Evolutionary conservation across 2,113 vertebrate species (phyloP).

Genomic region (Glaucidium brasilianum): DNA sequence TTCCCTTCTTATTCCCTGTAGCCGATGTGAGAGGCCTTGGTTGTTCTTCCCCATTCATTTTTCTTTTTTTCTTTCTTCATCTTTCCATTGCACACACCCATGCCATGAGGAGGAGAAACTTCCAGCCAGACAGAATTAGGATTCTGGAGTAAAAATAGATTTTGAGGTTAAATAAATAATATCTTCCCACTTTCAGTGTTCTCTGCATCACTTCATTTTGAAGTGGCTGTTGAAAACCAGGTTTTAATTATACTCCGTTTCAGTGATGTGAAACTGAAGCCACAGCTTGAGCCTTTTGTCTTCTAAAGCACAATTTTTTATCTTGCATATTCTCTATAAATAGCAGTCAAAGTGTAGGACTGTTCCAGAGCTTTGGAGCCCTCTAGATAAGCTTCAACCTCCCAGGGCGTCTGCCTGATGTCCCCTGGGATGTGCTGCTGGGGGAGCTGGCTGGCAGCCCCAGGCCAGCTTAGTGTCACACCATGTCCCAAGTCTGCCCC

Average conservation of each 20-base stretch:
- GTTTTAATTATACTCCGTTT: background rate
- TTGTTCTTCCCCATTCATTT: background rate
- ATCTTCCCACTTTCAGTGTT: background rate
- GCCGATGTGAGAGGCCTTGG: background rate
- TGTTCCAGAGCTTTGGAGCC: background rate
- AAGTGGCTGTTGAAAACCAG: background rate
- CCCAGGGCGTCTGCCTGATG: background rate
- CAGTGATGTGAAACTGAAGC: background rate
- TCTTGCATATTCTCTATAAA: background rate
- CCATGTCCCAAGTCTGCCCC: background rate
- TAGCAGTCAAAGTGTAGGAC: background rate
- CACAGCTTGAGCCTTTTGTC: background rate
- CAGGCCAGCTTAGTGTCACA: rapidly evolving
- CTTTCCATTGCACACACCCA: background rate
- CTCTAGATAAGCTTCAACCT: background rate
- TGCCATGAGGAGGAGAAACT: background rate
- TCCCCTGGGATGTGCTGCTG: background rate
- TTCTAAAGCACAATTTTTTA: background rate
- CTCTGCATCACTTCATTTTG: background rate
- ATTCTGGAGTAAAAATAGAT: slow-evolving; percentile 16
- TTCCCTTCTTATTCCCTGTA: background rate
- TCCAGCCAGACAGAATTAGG: background rate
- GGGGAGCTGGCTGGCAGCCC: background rate
- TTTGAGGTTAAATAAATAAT: background rate
- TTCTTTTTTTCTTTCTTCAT: background rate